These are phyloP conservation scores for Drymodes brunneopygia DNA, from an alignment of 2,113 vertebrate genomes.

Conservation along the genomic window DNA sequence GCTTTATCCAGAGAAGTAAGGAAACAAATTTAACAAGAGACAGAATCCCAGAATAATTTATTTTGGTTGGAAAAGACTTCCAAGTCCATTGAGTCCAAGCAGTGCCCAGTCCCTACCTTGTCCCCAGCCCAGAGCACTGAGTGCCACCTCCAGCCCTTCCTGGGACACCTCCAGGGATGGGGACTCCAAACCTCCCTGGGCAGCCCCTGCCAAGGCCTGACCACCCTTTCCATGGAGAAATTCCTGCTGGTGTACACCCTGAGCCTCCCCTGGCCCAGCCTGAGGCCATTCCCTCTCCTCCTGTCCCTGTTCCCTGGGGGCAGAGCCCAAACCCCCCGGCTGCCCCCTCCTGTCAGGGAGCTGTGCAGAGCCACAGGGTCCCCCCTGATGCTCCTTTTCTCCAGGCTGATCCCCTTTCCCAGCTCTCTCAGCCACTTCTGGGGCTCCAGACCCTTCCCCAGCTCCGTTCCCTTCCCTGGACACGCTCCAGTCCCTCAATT, in stretches of 20 bases:
- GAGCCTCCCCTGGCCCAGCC: background rate
- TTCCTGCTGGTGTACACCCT: background rate
- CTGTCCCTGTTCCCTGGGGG: background rate
- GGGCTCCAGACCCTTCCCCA: background rate
- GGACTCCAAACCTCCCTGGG: background rate
- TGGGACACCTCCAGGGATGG: background rate
- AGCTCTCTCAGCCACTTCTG: background rate
- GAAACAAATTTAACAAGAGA: background rate
- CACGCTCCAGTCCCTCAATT: rapidly evolving
- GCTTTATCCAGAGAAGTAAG: background rate
- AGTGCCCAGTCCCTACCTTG: rapidly evolving
- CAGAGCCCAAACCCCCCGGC: background rate
- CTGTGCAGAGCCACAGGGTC: background rate
- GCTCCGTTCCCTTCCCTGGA: rapidly evolving
- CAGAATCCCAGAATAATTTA: background rate
- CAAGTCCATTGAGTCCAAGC: rapidly evolving
- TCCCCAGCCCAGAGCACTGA: background rate
- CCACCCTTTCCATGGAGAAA: background rate
- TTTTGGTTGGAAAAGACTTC: background rate
- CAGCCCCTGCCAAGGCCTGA: background rate
- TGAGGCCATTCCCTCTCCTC: background rate
- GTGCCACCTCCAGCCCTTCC: background rate
- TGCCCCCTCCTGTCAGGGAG: background rate
- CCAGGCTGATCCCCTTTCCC: background rate
- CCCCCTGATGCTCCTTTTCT: background rate